A percentile compares a stretch with the other conserved stretches of the same genome.
Conservation (phyloP, 1,140 invertebrate genomes). For the Bicyclus anynana region DNA sequence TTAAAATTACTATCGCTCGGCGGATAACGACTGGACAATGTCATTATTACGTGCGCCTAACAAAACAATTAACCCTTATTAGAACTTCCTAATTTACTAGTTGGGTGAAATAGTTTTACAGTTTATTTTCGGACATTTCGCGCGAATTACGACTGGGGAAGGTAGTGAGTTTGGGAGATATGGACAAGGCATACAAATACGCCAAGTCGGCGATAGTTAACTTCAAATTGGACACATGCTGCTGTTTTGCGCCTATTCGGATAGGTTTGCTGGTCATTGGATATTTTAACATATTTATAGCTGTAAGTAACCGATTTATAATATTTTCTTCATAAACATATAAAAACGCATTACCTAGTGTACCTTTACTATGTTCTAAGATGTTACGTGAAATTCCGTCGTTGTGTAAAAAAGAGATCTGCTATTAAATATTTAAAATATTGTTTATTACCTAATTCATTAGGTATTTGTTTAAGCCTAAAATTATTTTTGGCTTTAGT, state of each 20-base stretch:
- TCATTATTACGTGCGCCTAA: constrained; percentile 31
- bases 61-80: constrained; percentile 43
- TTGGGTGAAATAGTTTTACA: constrained; percentile 28
- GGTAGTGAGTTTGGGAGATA: constrained; percentile 21
- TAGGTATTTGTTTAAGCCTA: no score
- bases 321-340: no score
- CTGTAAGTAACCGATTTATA: constrained; percentile 51
- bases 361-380: no score
- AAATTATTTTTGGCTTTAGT: no score
- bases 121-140: constrained; percentile 34
- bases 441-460: no score
- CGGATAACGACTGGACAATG: constrained; percentile 8
- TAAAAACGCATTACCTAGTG: no score
- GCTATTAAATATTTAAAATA: no score
- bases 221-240: constrained; percentile 48
- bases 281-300: constrained; percentile 48
- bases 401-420: no score
- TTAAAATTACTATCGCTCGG: not conserved
- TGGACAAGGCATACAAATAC: constrained; percentile 42
- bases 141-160: constrained; percentile 2
- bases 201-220: constrained; percentile 35
- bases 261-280: constrained; percentile 40
- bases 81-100: constrained; percentile 51
- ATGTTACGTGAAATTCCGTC: no score
- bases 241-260: constrained; percentile 43